These are phyloP conservation scores for Oryzias curvinotus DNA, from an alignment of 2,113 vertebrate species.

Conservation along the genomic window DNA sequence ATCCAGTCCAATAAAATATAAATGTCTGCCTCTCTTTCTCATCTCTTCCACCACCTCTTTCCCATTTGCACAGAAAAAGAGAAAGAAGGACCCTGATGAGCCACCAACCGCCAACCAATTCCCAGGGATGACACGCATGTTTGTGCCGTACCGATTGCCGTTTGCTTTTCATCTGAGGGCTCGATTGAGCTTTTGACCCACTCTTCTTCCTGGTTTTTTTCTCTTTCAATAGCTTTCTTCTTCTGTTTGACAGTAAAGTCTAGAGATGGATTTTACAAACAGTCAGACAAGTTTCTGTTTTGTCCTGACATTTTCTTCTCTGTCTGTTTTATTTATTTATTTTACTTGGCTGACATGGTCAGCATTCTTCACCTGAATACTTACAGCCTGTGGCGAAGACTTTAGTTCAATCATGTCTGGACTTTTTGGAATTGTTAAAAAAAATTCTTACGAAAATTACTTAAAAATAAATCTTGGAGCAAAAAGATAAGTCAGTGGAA, in stretches of 20 bases:
- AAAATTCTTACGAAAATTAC: too few species aligned
- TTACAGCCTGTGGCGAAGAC: too few species aligned
- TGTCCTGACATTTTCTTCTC: background rate
- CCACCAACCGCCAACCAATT: constrained; percentile 51
- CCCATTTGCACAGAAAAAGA: constrained; percentile 59
- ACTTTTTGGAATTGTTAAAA: too few species aligned
- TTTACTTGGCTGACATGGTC: background rate
- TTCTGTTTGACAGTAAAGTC: constrained; percentile 12
- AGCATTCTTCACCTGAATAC: background rate
- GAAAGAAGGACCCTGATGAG: constrained; percentile 47
- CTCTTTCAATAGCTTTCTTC: constrained; percentile 23
- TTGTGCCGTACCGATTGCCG: constrained; percentile 65
- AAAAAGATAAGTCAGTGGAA: too few species aligned
- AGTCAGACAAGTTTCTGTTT: constrained; percentile 8
- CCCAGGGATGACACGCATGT: constrained; percentile 64
- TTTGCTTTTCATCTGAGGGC: constrained; percentile 76
- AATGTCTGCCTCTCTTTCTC: constrained; percentile 42
- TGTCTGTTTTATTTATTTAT: background rate
- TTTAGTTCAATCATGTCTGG: too few species aligned
- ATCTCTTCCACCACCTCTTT: constrained; percentile 33
- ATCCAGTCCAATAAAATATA: constrained; percentile 67
- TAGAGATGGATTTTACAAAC: constrained; percentile 22
- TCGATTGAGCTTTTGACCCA: constrained; percentile 64
- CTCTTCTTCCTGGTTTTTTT: constrained; percentile 1
- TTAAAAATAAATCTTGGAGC: too few species aligned